Evolutionary conservation across 1,140 invertebrate genomes (phyloP).

Genomic region (Maniola jurtina): DNA sequence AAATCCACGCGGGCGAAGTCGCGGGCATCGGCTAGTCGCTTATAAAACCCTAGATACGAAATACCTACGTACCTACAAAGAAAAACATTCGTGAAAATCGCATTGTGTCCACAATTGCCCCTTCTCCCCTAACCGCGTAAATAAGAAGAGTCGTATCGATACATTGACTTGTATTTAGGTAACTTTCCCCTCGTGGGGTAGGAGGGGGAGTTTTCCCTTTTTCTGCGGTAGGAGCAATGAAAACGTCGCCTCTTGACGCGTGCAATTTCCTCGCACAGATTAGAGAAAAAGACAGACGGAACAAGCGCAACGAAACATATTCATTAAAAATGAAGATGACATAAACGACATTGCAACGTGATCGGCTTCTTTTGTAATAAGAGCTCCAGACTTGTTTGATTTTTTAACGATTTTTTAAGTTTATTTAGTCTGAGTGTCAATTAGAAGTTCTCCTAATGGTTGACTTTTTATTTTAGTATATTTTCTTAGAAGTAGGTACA

Average conservation of each 20-base stretch:
- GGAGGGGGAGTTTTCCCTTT: conserved; percentile 23
- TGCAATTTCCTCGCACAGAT: conserved; percentile 8
- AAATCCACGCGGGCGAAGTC: too few relatives aligned
- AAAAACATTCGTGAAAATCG: conserved; percentile 43
- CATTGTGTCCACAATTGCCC: conserved; percentile 41
- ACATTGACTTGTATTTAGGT: conserved; percentile 48
- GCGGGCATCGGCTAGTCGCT: too few relatives aligned
- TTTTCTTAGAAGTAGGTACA: too few relatives aligned
- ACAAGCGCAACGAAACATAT: neutral
- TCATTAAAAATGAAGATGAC: too few relatives aligned
- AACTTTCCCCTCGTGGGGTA: conserved; percentile 25
- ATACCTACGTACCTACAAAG: conserved; percentile 32
- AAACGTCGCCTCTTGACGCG: conserved; percentile 26
- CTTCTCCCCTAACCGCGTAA: conserved; percentile 33
- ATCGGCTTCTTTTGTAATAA: too few relatives aligned
- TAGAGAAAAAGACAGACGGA: neutral
- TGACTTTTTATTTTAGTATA: too few relatives aligned
- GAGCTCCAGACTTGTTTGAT: too few relatives aligned
- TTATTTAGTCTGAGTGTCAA: too few relatives aligned
- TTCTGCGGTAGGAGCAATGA: conserved; percentile 29
- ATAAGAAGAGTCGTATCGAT: conserved; percentile 38
- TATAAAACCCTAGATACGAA: conserved; percentile 32
- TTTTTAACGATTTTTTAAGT: too few relatives aligned
- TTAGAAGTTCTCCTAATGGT: too few relatives aligned
- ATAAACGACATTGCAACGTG: too few relatives aligned